Evolutionary conservation across 2,797 vertebrate species (phyloP).

Genomic region (Gallinago solitaria): DNA sequence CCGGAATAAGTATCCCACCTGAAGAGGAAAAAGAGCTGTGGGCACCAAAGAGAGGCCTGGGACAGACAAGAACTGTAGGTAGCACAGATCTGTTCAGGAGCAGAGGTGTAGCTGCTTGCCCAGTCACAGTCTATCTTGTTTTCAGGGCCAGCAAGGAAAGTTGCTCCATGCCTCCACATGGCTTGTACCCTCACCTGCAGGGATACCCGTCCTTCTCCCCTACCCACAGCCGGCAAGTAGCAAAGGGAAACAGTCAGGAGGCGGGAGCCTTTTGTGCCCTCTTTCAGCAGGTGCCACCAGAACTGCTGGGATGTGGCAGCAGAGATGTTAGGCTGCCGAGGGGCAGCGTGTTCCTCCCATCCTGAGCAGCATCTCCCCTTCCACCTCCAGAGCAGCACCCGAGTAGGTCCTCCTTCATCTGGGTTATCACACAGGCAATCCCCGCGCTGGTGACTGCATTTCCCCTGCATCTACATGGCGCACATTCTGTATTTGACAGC

Average conservation of each 20-base stretch:
- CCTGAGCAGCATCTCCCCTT: not conserved
- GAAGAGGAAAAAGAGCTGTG: not conserved
- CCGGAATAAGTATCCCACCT: not conserved
- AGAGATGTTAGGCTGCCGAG: fast-evolving
- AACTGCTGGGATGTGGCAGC: not conserved
- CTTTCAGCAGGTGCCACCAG: not conserved
- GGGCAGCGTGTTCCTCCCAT: fast-evolving
- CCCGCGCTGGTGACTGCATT: fast-evolving
- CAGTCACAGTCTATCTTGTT: not conserved
- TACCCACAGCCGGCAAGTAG: not conserved
- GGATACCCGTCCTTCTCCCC: not conserved
- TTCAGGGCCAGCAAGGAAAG: not conserved
- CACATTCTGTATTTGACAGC: not conserved
- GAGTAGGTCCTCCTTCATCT: not conserved
- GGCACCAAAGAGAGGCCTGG: not conserved
- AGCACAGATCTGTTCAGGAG: not conserved
- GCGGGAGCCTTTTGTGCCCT: not conserved
- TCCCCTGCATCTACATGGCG: not conserved
- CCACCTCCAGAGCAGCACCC: fast-evolving
- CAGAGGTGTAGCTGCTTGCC: not conserved
- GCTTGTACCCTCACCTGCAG: not conserved
- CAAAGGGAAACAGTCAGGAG: not conserved
- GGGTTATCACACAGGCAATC: not conserved
- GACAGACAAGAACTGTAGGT: not conserved
- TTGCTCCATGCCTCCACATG: not conserved